Base-by-base conservation (phyloP, 1,140 invertebrate species). In the Penaeus vannamei region DNA sequence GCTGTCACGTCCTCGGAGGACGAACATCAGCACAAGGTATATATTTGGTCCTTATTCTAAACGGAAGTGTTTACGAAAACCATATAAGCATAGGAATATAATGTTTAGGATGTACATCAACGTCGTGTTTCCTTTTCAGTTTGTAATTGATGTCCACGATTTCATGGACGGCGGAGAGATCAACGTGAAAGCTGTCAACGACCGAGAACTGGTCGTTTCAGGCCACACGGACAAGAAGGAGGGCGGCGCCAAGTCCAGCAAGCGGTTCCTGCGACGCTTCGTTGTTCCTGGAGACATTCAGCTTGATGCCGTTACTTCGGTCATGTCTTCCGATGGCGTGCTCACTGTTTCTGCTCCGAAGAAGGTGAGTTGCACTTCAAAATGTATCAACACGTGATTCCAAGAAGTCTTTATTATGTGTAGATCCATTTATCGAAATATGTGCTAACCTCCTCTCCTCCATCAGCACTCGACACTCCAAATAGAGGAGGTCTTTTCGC, bases 211-310 rank as follows among this genome's bases (percentile, higher is more conserved):
- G 61, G 89, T 90, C 64, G 84, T 86, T 32, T 84, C 83, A 59
- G 86, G 86, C 2, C 76, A 42, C 12, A 53, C 79, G 2, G 84
- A 82, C 32, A 66, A 36, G 46, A 64, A 79, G 10, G 60, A 46
- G 2, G 89, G 60, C 23, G 85, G 79, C 60, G 10, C 64, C 8
- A 84, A 59, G 53, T 59, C 69, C 46, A 26, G 95, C 0, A 94
- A 96, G 8, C 96, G 97, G 92, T 97, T 97, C 93, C 95, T 95
- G n/a, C 95, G 96, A 61, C 94, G 95, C 61, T 96, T 96, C 89
- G 92, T 93, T n/a, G 90, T 96, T 46, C 95, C 95, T 1, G 93
- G 94, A 66, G 94, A 95, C 84, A 95, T 95, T 53, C 94, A 96
- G 89, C 92, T 94, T 0, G 94, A 95, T 4, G 93, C 94, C 69